Evolutionary conservation across 2,113 vertebrate genomes (phyloP), one percentile per base, ranked within the genome.

Genomic region (Burhinus bistriatus): DNA sequence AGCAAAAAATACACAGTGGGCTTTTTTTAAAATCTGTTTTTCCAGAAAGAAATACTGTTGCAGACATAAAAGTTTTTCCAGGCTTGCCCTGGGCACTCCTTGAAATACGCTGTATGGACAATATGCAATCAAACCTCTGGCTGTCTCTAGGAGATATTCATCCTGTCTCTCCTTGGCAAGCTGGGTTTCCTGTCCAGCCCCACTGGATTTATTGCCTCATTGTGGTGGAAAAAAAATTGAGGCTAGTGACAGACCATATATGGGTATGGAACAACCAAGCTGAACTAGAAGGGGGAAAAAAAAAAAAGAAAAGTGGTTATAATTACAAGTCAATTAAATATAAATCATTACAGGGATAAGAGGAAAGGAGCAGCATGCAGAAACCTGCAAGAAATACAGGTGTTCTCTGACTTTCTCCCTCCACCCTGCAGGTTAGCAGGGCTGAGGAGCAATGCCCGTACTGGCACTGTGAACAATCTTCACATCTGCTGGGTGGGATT

Each of bases 251-350:
- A 84, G 47, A 91, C 84, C 96, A 80, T 95, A 91, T 95, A 95
- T 91, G 96, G 94, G 51, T 94, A 96, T 89, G 71, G 40, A 95
- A 68, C 40, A 70, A 87, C 49, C 22, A 18, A 93, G 85, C 90
- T 82, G 73, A 95, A 49, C 49, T 40, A 40, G 40, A 89, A 87
- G 45, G 30, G 3, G 14, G 36, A 15, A 11, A 12, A 20, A 3
- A 21, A n/a, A 61, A 83, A n/a, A 61, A 83, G 21, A 59, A 69
- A 91, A 62, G 47, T 16, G 32, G 15, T 36, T 94, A 62, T 93
- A 96, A 94, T 98, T 90, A 94, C 58, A 87, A 96, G 80, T 93
- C 85, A 92, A 88, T 97, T 93, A 97, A 95, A 82, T 73, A 93
- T 61, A 69, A 96, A 96, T 90, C 66, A 62, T 59, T 72, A 66